Conservation (phyloP, 2,888 invertebrate species). For the Athrips mouffetella region DNA sequence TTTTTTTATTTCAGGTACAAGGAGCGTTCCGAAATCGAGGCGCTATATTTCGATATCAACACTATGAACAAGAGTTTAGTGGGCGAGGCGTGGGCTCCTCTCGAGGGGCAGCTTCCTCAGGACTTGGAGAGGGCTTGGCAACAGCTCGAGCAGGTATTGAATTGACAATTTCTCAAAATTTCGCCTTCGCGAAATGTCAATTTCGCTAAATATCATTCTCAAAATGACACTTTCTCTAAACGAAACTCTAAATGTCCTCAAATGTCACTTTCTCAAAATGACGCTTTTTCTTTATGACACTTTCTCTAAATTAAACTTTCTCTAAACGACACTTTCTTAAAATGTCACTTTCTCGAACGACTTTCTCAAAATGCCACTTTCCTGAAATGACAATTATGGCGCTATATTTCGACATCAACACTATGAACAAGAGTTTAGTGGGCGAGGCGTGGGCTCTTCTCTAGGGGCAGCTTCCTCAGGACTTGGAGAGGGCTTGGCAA, state of each 20-base stretch:
- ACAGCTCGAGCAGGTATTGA: slow-evolving; percentile 83
- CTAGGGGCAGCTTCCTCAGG: slow-evolving; percentile 95
- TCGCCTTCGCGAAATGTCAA: too few relatives aligned
- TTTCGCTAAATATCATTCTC: too few relatives aligned
- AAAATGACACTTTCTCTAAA: too few relatives aligned
- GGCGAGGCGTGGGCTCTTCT: slow-evolving; percentile 91
- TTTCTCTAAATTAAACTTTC: too few relatives aligned
- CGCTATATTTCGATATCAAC: slow-evolving; percentile 96
- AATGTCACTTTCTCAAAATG: too few relatives aligned
- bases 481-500: slow-evolving; percentile 97
- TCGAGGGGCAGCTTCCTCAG: slow-evolving; percentile 94
- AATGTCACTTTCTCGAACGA: too few relatives aligned
- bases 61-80: slow-evolving; percentile 96
- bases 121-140: slow-evolving; percentile 98
- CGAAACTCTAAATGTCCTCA: too few relatives aligned
- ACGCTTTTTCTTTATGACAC: too few relatives aligned
- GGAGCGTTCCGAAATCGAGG: slow-evolving; percentile 98
- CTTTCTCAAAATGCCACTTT: too few relatives aligned
- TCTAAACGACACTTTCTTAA: too few relatives aligned
- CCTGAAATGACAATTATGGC: too few relatives aligned
- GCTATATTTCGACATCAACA: slow-evolving; percentile 97
- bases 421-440: slow-evolving; percentile 94
- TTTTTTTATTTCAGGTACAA: slow-evolving; percentile 83
- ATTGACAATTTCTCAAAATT: too few relatives aligned
- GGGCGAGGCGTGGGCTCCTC: slow-evolving; percentile 90